phyloP scores from a whole-genome alignment of 2,888 invertebrate genomes.

The Nipponacmea schrenckii region DNA sequence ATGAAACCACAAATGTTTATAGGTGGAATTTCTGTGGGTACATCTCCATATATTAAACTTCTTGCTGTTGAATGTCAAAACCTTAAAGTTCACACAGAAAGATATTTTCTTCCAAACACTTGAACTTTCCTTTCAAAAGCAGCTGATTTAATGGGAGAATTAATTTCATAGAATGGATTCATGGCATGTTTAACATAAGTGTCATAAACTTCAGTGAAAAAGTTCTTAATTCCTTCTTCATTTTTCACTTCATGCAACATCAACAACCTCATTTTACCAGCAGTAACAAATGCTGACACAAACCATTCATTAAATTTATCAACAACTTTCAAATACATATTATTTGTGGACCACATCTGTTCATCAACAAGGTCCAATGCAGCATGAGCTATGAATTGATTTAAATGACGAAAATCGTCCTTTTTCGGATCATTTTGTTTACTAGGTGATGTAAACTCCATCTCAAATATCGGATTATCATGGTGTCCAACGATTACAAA shows the following conservation, averaged over 20 bases:
- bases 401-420: slow-evolving; percentile 94
- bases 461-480: slow-evolving; percentile 97
- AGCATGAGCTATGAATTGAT: slow-evolving; percentile 99
- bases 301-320: slow-evolving; percentile 99
- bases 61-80: no score
- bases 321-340: slow-evolving; percentile 95
- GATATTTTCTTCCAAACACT: slow-evolving; percentile 68
- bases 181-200: slow-evolving; percentile 91
- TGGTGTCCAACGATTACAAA: slow-evolving; percentile 97
- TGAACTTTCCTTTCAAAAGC: slow-evolving; percentile 92
- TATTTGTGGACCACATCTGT: slow-evolving; percentile 94
- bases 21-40: no score
- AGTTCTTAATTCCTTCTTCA: slow-evolving; percentile 98
- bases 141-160: slow-evolving; percentile 88
- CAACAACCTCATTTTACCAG: slow-evolving; percentile 93
- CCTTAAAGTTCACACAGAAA: slow-evolving; percentile 44
- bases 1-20: no score
- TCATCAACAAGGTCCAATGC: slow-evolving; percentile 97
- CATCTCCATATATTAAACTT: no score
- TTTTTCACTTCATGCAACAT: slow-evolving; percentile 97
- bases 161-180: slow-evolving; percentile 97
- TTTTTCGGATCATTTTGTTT: slow-evolving; percentile 86
- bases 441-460: slow-evolving; percentile 79
- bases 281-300: slow-evolving; percentile 98
- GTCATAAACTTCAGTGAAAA: slow-evolving; percentile 97